Percentiles rank a stretch among this genome's conserved stretches.
These are phyloP conservation scores for Gari tellinella DNA, from an alignment of 2,888 invertebrate genomes.

Conservation along the genomic window DNA sequence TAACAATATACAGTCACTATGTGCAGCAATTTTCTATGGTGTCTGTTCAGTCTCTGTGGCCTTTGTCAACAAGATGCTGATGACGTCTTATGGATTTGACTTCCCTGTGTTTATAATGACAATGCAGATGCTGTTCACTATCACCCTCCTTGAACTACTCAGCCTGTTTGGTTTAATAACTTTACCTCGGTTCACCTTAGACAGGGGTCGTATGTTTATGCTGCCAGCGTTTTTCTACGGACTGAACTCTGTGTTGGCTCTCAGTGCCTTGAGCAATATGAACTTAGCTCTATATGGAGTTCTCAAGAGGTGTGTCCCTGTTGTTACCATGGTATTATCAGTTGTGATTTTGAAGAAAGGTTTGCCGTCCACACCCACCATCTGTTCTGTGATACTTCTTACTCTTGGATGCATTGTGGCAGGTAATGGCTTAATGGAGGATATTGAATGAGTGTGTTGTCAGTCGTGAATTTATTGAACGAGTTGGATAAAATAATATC, in stretches of 20 bases:
- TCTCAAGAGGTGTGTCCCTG: slow-evolving; percentile 85
- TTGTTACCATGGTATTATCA: slow-evolving; percentile 84
- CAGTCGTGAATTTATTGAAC: too few species aligned
- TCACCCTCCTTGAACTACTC: slow-evolving; percentile 83
- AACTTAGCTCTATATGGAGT: slow-evolving; percentile 86
- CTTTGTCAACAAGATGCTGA: slow-evolving; percentile 84
- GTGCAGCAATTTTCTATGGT: slow-evolving; percentile 78
- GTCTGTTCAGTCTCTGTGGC: slow-evolving; percentile 84
- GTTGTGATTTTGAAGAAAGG: slow-evolving; percentile 82
- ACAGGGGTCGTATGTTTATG: slow-evolving; percentile 84
- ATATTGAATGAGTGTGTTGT: too few species aligned
- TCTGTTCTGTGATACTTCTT: slow-evolving; percentile 81
- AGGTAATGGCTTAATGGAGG: too few species aligned
- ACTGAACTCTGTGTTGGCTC: slow-evolving; percentile 85
- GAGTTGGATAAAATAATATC: too few species aligned
- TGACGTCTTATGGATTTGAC: slow-evolving; percentile 84
- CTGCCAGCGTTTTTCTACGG: slow-evolving; percentile 85
- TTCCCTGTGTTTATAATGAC: slow-evolving; percentile 86
- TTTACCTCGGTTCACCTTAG: slow-evolving; percentile 83
- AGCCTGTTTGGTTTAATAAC: slow-evolving; percentile 74
- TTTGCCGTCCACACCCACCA: slow-evolving; percentile 76
- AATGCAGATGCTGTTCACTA: slow-evolving; percentile 85
- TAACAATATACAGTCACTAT: too few species aligned
- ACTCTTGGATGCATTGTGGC: slow-evolving; percentile 85
- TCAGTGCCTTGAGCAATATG: slow-evolving; percentile 86